phyloP scores from a whole-genome alignment of 1,140 invertebrate genomes.

The Tetramorium simillimum region DNA sequence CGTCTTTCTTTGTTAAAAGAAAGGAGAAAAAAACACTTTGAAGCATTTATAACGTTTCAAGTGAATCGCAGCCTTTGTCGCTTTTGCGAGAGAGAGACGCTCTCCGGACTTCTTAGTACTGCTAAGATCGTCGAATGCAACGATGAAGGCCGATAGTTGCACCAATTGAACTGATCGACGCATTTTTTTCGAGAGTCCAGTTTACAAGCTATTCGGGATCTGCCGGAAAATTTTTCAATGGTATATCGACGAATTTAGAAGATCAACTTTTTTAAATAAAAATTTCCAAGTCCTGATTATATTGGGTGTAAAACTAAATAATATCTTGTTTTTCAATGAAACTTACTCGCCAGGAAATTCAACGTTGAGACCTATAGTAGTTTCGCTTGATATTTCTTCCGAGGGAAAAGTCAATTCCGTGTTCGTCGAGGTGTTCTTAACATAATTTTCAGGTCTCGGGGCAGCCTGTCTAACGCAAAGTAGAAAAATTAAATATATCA shows the following conservation, averaged over 20 bases:
- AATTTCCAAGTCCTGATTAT: neutral
- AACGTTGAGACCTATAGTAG: neutral
- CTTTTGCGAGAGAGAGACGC: slow-evolving; percentile 32
- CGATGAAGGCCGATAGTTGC: neutral
- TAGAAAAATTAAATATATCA: neutral
- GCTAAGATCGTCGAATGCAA: neutral
- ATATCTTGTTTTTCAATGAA: neutral
- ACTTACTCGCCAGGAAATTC: neutral
- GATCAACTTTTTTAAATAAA: neutral
- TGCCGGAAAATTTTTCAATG: neutral
- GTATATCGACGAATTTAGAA: neutral
- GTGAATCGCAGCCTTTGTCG: slow-evolving; percentile 24
- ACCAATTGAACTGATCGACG: neutral
- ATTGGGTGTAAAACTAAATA: neutral
- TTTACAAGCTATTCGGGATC: neutral
- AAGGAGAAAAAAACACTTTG: too few species aligned
- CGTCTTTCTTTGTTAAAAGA: too few species aligned
- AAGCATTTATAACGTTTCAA: too few species aligned
- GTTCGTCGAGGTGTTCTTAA: neutral
- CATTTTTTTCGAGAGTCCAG: neutral
- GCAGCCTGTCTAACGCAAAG: neutral
- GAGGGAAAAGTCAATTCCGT: neutral
- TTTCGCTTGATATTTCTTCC: neutral
- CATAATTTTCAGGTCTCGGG: neutral
- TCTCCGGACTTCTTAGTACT: slow-evolving; percentile 44